Evolutionary conservation across 2,888 invertebrate species (phyloP), one percentile per base, ranked within the genome.

Genomic region (Nebria brevicollis): DNA sequence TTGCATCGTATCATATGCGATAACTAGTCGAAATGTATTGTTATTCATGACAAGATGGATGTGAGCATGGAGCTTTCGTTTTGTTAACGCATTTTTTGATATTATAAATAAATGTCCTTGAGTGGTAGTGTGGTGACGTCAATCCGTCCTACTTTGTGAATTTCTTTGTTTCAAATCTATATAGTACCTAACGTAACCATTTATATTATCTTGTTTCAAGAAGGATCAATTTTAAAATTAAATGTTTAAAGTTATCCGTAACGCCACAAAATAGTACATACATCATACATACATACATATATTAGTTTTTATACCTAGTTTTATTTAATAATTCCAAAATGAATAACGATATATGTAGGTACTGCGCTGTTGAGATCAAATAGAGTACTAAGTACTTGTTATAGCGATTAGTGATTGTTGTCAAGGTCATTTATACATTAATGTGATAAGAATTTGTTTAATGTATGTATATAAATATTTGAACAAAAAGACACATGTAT

Each of bases 401-500:
- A 34, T 34, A 34, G 34, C 4, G 34, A 34, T 34, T 34, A 34
- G 34, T 34, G 34, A 34, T 34, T 34, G 5, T 34, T 34, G 34
- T 34, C 34, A 34, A 34, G 34, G 34, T 34, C 34, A 34, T 34
- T 5, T 34, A 34, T 4, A 34, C 34, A 1, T 4, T 2, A 1
- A 34, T 34, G 34, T 4, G 34, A 34, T 34, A 34, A 34, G 4
- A 34, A 34, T 34, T 34, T 34, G 34, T 34, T 34, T 34, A 6
- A 74, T 54, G 34, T 25, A 74, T 54, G 43, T 66, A 76, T 75
- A 75, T 75, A 65, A 54, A 75, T 15, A 75, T 20, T 10, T 75
- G 15, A 11, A 75, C 64, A 75, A 15, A 75, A 64, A 66, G 13
- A 66, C 25, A 75, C 64, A 65, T 66, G 64, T 64, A 66, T 76